These are phyloP conservation scores for Planiliza haematocheilus DNA, from an alignment of 2,113 vertebrate species.

Conservation along the genomic window DNA sequence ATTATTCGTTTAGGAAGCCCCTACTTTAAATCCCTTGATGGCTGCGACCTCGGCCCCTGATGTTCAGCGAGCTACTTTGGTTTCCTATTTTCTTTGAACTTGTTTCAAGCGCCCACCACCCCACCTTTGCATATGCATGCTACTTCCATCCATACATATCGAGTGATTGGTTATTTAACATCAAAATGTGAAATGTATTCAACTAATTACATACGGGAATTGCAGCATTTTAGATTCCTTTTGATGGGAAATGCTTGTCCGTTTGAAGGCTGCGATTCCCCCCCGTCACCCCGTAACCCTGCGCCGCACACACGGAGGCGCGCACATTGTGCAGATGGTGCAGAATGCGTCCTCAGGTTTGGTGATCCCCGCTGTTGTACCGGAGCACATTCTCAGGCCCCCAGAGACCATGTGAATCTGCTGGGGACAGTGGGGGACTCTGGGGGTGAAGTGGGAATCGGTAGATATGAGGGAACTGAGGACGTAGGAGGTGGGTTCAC, in stretches of 20 bases:
- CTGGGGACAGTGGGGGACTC: not conserved
- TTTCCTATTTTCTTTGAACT: conserved; percentile 64
- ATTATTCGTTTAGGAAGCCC: conserved; percentile 37
- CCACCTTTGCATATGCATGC: conserved; percentile 71
- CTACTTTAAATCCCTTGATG: conserved; percentile 46
- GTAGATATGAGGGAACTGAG: conserved; percentile 54
- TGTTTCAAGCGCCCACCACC: conserved; percentile 61
- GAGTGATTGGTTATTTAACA: conserved; percentile 56
- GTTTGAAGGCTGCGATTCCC: conserved; percentile 68
- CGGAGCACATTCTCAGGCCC: conserved; percentile 75
- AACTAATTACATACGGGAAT: conserved; percentile 59
- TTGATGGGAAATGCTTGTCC: conserved; percentile 58
- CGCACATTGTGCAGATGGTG: conserved; percentile 17
- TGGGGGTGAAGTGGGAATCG: conserved; percentile 53
- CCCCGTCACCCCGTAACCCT: conserved; percentile 15
- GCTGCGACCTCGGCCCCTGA: not conserved
- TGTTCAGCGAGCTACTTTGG: conserved; percentile 30
- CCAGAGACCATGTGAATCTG: conserved; percentile 45
- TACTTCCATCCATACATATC: conserved; percentile 40
- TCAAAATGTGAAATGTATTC: conserved; percentile 74
- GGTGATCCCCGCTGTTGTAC: conserved; percentile 65
- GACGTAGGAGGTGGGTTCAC: conserved; percentile 68
- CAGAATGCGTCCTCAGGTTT: conserved; percentile 53
- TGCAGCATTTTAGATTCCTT: conserved; percentile 56
- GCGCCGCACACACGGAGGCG: not conserved